Percentiles rank a stretch among this genome's conserved stretches.
phyloP scores from a whole-genome alignment of 2,888 invertebrate genomes.

The Eristalinus sepulchralis region DNA sequence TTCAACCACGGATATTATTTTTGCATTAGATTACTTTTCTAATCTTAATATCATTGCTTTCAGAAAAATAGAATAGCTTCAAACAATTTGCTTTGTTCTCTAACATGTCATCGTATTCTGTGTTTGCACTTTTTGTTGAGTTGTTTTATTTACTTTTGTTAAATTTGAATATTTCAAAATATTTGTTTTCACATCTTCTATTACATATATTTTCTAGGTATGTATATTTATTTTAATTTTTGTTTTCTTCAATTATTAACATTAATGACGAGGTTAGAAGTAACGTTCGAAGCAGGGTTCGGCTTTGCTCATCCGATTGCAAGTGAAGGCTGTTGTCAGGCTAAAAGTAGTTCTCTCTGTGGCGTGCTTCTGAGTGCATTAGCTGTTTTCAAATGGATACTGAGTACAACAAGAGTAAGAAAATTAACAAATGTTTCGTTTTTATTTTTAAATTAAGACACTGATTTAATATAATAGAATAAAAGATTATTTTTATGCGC shows the following conservation, averaged over 20 bases:
- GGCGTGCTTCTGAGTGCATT: constrained; percentile 79
- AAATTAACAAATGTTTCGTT: constrained; percentile 10
- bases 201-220: constrained; percentile 27
- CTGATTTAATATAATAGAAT: no score
- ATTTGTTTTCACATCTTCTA: not conserved
- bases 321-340: constrained; percentile 77
- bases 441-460: not conserved
- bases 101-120: not conserved
- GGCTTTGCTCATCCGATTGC: constrained; percentile 52
- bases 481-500: no score
- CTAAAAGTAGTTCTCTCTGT: constrained; percentile 77
- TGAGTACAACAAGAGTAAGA: constrained; percentile 53
- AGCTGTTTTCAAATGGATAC: constrained; percentile 79
- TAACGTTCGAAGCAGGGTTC: constrained; percentile 24
- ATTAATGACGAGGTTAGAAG: constrained; percentile 45
- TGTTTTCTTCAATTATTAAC: constrained; percentile 36
- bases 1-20: not conserved
- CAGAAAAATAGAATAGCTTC: not conserved
- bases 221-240: constrained; percentile 18
- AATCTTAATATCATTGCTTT: not conserved
- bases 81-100: not conserved
- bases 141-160: not conserved
- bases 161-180: constrained; percentile 2
- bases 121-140: not conserved
- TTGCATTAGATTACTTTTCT: not conserved